These are phyloP conservation scores for Scylla paramamosain DNA, from an alignment of 1,140 invertebrate species.

Conservation along the genomic window DNA sequence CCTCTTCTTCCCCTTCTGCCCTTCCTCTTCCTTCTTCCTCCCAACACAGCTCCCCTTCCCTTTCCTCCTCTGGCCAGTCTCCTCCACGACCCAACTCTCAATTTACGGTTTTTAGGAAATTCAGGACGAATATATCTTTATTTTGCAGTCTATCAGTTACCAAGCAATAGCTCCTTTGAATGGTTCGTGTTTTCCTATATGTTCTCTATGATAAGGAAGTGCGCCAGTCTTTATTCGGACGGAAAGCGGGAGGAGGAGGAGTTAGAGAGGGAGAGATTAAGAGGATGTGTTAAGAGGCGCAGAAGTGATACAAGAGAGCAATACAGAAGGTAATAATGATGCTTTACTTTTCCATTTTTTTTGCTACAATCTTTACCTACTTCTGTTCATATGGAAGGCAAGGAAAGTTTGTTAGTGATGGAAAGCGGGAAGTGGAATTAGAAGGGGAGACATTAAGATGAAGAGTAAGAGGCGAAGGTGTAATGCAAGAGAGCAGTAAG, in stretches of 20 bases:
- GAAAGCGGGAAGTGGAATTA: neutral
- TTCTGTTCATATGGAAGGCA: neutral
- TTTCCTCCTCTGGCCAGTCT: too few relatives aligned
- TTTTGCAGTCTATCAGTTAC: neutral
- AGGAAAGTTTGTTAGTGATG: neutral
- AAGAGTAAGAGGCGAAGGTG: neutral
- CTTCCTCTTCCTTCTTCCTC: neutral
- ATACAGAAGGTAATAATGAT: too few relatives aligned
- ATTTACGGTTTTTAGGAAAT: neutral
- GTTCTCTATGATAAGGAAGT: too few relatives aligned
- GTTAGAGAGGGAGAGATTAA: neutral
- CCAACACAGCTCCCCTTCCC: neutral
- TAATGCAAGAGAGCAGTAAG: neutral
- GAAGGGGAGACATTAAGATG: neutral
- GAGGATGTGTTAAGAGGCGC: too few relatives aligned
- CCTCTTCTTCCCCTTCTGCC: neutral
- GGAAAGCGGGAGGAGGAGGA: neutral
- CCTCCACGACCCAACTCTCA: too few relatives aligned
- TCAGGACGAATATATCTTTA: neutral
- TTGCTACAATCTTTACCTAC: too few relatives aligned
- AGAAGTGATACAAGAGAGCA: too few relatives aligned
- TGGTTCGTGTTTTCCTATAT: too few relatives aligned
- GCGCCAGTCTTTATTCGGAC: too few relatives aligned
- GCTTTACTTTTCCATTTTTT: too few relatives aligned
- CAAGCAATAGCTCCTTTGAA: neutral